Conservation (phyloP, 2,113 vertebrate genomes). For the Mus spicilegus region DNA sequence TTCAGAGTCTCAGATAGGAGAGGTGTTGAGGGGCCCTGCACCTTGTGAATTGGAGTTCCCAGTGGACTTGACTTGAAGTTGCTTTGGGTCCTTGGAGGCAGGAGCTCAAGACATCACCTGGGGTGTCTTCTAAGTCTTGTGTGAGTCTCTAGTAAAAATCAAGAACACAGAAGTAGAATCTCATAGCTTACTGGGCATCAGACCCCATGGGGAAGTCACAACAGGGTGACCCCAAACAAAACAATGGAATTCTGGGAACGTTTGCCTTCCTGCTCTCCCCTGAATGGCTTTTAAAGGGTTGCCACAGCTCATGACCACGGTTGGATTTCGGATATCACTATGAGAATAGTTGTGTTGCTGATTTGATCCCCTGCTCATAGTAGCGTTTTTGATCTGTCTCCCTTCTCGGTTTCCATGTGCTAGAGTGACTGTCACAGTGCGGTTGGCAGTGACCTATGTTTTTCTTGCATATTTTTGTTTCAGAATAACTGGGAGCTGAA, state of each 20-base stretch:
- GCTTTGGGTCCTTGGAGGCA: neutral
- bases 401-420: conserved; percentile 70
- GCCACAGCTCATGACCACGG: neutral
- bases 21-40: neutral
- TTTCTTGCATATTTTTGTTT: conserved; percentile 85
- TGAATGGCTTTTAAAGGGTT: conserved; percentile 40
- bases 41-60: neutral
- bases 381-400: conserved; percentile 54
- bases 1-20: neutral
- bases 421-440: conserved; percentile 60
- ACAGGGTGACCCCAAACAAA: neutral
- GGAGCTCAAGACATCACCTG: neutral
- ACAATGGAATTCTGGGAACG: neutral
- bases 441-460: conserved; percentile 81
- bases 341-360: conserved; percentile 57
- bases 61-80: neutral
- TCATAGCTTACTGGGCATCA: neutral
- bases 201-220: neutral
- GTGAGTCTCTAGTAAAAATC: neutral
- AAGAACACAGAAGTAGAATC: neutral
- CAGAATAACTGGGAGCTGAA: conserved; percentile 84
- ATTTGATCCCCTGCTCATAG: neutral
- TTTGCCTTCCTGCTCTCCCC: conserved; percentile 16
- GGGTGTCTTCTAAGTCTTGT: neutral
- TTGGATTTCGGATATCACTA: neutral